Evolutionary conservation across 2,797 vertebrate species (phyloP).

Genomic region (Myiothlypis chrysogaster): DNA sequence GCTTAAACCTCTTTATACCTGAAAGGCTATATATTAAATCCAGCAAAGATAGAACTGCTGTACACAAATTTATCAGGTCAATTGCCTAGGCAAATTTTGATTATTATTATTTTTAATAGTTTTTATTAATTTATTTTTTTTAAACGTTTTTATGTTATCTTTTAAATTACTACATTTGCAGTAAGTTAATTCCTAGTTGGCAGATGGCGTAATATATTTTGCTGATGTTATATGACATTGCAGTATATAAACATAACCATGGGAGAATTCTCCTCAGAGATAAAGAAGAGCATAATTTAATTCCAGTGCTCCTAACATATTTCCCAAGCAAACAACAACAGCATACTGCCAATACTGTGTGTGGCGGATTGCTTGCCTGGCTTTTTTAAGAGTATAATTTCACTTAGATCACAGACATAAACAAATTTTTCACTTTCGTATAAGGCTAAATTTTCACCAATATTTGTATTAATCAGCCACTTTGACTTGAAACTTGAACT

Average conservation of each 20-base stretch:
- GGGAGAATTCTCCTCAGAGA: neutral
- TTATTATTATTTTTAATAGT: neutral
- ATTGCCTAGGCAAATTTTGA: neutral
- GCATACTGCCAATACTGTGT: neutral
- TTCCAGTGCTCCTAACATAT: neutral
- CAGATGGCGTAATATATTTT: neutral
- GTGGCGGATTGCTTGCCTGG: neutral
- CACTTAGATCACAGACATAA: neutral
- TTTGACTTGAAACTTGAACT: neutral
- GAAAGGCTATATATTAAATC: neutral
- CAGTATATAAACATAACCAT: neutral
- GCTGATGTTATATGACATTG: neutral
- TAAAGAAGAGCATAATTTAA: neutral
- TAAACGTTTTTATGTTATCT: neutral
- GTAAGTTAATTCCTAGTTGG: neutral
- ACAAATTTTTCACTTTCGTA: neutral
- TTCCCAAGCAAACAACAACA: neutral
- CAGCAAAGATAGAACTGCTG: neutral
- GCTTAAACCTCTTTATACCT: neutral
- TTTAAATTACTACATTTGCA: neutral
- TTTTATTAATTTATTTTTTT: neutral
- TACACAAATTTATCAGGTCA: neutral
- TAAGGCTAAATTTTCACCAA: neutral
- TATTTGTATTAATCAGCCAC: neutral
- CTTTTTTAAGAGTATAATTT: neutral